Evolutionary conservation across 2,113 vertebrate genomes (phyloP).

Genomic region (Chloroceryle aenea): DNA sequence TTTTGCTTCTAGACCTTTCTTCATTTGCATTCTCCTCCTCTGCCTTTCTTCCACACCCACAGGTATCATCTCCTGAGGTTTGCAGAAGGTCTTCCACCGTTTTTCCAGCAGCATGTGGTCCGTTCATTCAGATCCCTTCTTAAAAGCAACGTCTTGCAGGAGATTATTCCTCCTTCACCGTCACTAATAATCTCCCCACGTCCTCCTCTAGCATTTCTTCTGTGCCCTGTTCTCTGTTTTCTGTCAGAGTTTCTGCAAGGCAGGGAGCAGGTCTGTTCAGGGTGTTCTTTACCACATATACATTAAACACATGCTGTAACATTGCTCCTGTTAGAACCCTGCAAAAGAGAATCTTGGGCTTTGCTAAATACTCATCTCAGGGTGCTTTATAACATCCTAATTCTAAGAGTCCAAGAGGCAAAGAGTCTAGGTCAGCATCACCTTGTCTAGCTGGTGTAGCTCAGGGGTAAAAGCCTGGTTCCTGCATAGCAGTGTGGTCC

Average conservation of each 20-base stretch:
- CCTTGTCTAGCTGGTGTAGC: not conserved
- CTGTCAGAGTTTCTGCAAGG: not conserved
- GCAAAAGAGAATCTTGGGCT: not conserved
- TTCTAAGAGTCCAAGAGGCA: not conserved
- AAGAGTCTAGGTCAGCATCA: not conserved
- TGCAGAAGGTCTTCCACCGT: not conserved
- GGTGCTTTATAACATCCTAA: not conserved
- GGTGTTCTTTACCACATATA: not conserved
- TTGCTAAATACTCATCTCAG: not conserved
- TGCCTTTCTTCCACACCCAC: not conserved
- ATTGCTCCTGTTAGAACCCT: not conserved
- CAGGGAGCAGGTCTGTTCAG: not conserved
- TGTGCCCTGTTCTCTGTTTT: not conserved
- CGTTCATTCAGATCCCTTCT: not conserved
- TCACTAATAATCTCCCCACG: not conserved
- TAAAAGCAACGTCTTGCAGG: not conserved
- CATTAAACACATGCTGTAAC: not conserved
- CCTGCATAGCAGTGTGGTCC: not conserved
- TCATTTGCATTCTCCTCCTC: not conserved
- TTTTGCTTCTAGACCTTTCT: not conserved
- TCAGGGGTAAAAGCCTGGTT: not conserved
- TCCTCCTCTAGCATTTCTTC: conserved; percentile 1
- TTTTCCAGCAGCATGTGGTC: not conserved
- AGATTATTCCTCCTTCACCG: conserved; percentile 9
- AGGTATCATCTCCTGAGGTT: not conserved